phyloP scores from a whole-genome alignment of 2,888 invertebrate species.

The Synanthedon andrenaeformis region DNA sequence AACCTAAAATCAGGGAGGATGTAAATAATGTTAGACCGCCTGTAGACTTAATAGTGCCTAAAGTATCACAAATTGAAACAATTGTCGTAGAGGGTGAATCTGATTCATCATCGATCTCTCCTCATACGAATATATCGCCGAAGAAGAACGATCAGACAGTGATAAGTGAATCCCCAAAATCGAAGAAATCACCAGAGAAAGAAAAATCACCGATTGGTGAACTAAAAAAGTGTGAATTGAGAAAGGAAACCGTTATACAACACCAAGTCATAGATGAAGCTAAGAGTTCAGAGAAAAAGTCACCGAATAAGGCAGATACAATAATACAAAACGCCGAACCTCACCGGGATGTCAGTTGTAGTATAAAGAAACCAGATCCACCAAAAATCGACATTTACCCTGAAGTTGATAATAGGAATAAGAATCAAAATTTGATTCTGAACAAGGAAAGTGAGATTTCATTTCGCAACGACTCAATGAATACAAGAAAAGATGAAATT shows the following conservation, averaged over 20 bases:
- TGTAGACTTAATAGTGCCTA: conserved; percentile 42
- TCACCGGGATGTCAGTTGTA: conserved; percentile 35
- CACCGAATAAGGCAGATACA: conserved; percentile 51
- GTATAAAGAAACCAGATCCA: conserved; percentile 40
- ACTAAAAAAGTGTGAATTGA: conserved; percentile 44
- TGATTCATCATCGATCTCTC: conserved; percentile 34
- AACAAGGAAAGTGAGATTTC: conserved; percentile 46
- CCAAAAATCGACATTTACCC: conserved; percentile 43
- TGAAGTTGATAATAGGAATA: conserved; percentile 42
- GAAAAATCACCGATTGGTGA: conserved; percentile 20
- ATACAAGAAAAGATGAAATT: conserved; percentile 50
- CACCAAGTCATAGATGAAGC: conserved; percentile 48
- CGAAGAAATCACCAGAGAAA: conserved; percentile 41
- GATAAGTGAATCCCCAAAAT: conserved; percentile 44
- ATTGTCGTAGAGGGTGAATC: conserved; percentile 57
- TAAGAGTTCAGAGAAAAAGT: conserved; percentile 43
- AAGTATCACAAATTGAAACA: conserved; percentile 49
- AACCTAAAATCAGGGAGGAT: conserved; percentile 47
- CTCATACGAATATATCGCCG: conserved; percentile 31
- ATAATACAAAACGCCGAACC: conserved; percentile 51
- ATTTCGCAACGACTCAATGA: conserved; percentile 40
- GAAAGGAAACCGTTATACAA: conserved; percentile 62
- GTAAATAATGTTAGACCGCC: conserved; percentile 28
- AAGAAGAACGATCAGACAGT: conserved; percentile 42
- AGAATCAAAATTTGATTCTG: conserved; percentile 27